Base-by-base conservation (phyloP, 2,888 invertebrate species). In the Leucania comma region DNA sequence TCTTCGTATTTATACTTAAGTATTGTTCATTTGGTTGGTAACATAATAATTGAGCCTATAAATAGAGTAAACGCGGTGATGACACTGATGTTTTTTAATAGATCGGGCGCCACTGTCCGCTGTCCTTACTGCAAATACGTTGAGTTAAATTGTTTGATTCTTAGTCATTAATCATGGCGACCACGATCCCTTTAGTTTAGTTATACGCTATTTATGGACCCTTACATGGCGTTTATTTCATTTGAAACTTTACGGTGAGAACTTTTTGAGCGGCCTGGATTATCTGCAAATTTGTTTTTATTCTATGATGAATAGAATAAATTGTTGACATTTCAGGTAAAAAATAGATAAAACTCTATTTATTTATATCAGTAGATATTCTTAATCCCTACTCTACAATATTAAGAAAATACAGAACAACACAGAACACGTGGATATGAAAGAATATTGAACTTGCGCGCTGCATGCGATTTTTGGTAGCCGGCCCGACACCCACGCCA, bases 91-190 rank as follows among this genome's bases (percentile, higher is more conserved):
- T 51, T 51, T 72, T 82, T 53, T 70, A 66, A 74, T 75, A 67
- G 57, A 48, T 51, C 65, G 60, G 78, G 68, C 72, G 78, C 78
- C 68, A 61, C 42, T 32, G 17, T 20, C 46, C 61, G 72, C 76
- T 72, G 26, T 8, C 38, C 64, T 20, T 57, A 56, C 81, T 81
- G 83, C 79, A 75, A 78, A 80, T 82, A 81, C 74, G 67, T 54
- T 66, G 32, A 64, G 79, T 83, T 86, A 87, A 90, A 91, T 91
- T 91, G 89, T 89, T 93, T 91, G 91, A 92, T 91, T 90, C 81
- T 83, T 86, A 86, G 88, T 91, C 90, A 91, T 91, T 90, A 87
- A 74, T 72, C 26, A 78, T 81, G 78, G 72, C 78, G 67, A 48
- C 22, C 77, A 83, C 75, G 84, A 82, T 17, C 82, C 83, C 58